Evolutionary conservation across 2,113 vertebrate species (phyloP).

Genomic region (Tauraco erythrolophus): DNA sequence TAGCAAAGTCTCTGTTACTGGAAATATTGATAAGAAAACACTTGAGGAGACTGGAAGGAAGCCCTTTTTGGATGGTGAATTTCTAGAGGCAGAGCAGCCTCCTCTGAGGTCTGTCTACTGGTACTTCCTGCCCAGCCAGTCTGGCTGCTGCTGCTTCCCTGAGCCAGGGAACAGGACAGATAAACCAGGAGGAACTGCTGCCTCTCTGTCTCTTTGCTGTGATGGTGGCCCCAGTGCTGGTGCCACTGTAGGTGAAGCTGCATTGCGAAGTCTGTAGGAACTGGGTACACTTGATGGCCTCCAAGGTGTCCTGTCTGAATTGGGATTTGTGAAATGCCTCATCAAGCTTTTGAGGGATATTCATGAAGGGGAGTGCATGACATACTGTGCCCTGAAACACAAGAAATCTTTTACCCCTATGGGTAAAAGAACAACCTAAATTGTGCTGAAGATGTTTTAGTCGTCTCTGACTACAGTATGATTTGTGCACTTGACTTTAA

Average conservation of each 20-base stretch:
- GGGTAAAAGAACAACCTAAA: neutral
- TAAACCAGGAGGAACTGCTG: neutral
- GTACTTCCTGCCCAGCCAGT: neutral
- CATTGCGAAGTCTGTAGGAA: neutral
- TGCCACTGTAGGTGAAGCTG: neutral
- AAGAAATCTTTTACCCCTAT: neutral
- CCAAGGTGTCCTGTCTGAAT: rapidly evolving
- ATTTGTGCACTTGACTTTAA: neutral
- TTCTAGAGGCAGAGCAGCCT: neutral
- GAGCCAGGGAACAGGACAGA: no score
- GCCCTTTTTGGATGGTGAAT: neutral
- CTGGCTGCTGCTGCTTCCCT: neutral
- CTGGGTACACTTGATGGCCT: neutral
- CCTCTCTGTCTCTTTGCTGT: no score
- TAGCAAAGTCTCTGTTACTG: neutral
- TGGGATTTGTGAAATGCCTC: neutral
- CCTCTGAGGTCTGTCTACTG: neutral
- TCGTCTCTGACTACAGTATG: neutral
- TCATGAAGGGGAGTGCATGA: neutral
- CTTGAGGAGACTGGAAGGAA: neutral
- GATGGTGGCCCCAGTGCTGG: neutral
- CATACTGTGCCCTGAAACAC: neutral
- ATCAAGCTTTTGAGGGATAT: neutral
- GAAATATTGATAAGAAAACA: neutral
- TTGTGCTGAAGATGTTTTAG: neutral